These are phyloP conservation scores for Heliocidaris tuberculata DNA, from an alignment of 35 echinoderm and acorn worm species.

Conservation along the genomic window DNA sequence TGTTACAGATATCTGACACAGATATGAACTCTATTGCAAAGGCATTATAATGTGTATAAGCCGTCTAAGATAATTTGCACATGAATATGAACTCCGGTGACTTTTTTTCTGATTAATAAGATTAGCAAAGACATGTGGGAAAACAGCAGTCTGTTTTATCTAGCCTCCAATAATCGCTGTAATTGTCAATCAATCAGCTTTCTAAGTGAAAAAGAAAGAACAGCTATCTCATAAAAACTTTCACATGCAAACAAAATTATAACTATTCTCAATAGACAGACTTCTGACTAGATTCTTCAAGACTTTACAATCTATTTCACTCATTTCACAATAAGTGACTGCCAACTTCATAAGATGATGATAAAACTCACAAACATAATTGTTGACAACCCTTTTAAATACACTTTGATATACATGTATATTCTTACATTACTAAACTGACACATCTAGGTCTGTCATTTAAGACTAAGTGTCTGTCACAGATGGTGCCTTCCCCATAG, in stretches of 20 bases:
- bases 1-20: neutral
- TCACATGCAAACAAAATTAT: too few relatives aligned
- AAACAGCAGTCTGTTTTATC: neutral
- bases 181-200: too few relatives aligned
- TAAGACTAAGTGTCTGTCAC: constrained; percentile 28
- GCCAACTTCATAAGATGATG: neutral
- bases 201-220: too few relatives aligned
- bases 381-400: neutral
- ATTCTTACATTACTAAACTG: neutral
- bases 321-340: neutral
- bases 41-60: too few relatives aligned
- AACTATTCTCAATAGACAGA: too few relatives aligned
- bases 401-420: too few relatives aligned
- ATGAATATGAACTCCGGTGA: neutral
- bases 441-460: neutral
- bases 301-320: too few relatives aligned
- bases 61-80: too few relatives aligned
- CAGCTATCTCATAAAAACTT: too few relatives aligned
- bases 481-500: constrained; percentile 10
- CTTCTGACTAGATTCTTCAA: too few relatives aligned
- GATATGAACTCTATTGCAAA: too few relatives aligned
- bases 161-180: too few relatives aligned
- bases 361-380: neutral
- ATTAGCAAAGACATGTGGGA: neutral
- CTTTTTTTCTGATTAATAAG: neutral